Evolutionary conservation across 2,888 invertebrate species (phyloP).

Genomic region (Caenorhabditis plicata): DNA sequence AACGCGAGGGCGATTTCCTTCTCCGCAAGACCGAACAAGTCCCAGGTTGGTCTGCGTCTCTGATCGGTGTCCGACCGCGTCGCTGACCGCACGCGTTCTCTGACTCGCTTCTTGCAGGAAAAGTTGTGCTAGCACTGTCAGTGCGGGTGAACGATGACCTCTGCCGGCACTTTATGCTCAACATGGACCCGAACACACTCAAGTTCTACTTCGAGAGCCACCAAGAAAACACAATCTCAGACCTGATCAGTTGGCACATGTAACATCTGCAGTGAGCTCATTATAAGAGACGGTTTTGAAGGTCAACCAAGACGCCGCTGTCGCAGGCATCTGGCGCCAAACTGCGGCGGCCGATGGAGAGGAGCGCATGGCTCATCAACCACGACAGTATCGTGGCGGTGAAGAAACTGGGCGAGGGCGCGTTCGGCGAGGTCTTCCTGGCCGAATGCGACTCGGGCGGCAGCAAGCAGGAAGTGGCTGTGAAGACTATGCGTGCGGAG

Average conservation of each 20-base stretch:
- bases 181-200: conserved; percentile 27
- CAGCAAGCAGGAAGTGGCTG: conserved; percentile 51
- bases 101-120: too few relatives aligned
- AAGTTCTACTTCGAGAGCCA: conserved; percentile 37
- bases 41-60: too few relatives aligned
- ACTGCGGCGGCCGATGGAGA: conserved; percentile 38
- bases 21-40: conserved; percentile 52
- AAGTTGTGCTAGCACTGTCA: conserved; percentile 48
- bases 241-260: conserved; percentile 51
- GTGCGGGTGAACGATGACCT: conserved; percentile 33
- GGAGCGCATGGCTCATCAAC: conserved; percentile 53
- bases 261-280: conserved; percentile 1
- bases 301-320: conserved; percentile 41
- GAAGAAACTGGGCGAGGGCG: conserved; percentile 55
- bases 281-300: conserved; percentile 13
- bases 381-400: conserved; percentile 48
- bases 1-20: conserved; percentile 53
- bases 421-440: conserved; percentile 47
- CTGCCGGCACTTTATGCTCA: conserved; percentile 50
- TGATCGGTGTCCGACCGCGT: too few relatives aligned
- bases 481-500: conserved; percentile 53
- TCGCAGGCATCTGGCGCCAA: conserved; percentile 35
- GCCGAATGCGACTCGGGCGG: conserved; percentile 41
- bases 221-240: conserved; percentile 43
- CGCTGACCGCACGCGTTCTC: not conserved